Evolutionary conservation across 2,113 vertebrate species (phyloP).

Genomic region (Podarcis cretensis): DNA sequence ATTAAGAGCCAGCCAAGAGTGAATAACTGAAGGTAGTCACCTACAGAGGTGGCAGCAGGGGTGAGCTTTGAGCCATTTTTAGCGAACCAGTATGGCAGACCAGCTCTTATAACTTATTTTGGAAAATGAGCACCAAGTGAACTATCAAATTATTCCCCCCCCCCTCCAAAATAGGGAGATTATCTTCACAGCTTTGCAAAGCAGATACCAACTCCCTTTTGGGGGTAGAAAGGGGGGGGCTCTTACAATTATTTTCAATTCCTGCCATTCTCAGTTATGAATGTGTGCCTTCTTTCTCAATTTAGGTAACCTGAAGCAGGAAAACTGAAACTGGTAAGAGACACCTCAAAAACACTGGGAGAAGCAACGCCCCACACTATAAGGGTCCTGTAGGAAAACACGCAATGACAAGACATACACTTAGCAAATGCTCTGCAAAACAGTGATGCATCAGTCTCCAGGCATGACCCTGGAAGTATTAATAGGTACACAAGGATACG

Average conservation of each 20-base stretch:
- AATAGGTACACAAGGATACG: neutral
- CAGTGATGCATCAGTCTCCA: neutral
- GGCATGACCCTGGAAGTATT: neutral
- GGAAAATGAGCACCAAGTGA: neutral
- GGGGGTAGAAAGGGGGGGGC: neutral
- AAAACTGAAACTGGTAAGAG: neutral
- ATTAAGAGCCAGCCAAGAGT: neutral
- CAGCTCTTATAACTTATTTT: neutral
- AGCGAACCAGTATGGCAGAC: neutral
- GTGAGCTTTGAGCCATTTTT: neutral
- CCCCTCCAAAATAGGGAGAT: neutral
- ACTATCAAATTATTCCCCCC: neutral
- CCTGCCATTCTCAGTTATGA: neutral
- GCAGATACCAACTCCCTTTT: neutral
- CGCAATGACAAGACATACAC: neutral
- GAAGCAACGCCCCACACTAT: neutral
- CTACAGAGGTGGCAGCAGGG: neutral
- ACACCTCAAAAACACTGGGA: fast-evolving
- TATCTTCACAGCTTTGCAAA: neutral
- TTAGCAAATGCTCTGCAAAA: neutral
- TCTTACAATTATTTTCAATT: neutral
- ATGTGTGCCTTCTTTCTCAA: neutral
- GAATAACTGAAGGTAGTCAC: no score
- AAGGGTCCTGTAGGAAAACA: neutral
- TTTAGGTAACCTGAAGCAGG: neutral